Conservation (phyloP, 1,140 invertebrate species). For the Geopemphigus sp. region DNA sequence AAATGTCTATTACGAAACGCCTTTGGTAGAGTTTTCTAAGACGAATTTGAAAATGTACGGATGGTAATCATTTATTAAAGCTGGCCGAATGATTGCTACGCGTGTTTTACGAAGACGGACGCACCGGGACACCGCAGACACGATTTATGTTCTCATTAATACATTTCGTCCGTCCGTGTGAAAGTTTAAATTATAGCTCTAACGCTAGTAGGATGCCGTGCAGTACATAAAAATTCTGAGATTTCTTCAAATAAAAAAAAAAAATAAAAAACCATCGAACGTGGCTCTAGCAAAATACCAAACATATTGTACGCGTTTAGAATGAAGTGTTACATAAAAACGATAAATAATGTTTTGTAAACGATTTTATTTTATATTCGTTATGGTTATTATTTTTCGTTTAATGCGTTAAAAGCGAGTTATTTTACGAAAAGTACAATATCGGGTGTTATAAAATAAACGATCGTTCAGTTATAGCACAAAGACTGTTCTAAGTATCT, state of each 20-base stretch:
- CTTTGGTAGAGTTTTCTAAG: background rate
- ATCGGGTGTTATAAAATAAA: too few relatives aligned
- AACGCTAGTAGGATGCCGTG: background rate
- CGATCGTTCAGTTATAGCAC: too few relatives aligned
- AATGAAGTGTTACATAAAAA: background rate
- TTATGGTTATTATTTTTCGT: too few relatives aligned
- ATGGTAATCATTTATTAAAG: slow-evolving; percentile 5
- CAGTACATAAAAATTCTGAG: background rate
- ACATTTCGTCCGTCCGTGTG: background rate
- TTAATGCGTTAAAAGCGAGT: too few relatives aligned
- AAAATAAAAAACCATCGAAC: background rate
- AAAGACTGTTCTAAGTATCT: too few relatives aligned
- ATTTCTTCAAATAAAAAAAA: slow-evolving; percentile 4
- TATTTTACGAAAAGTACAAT: too few relatives aligned
- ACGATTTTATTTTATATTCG: too few relatives aligned
- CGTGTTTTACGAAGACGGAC: slow-evolving; percentile 3
- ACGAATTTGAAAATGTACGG: background rate
- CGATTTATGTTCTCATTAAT: slow-evolving; percentile 42
- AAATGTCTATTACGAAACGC: background rate
- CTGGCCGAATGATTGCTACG: slow-evolving; percentile 19
- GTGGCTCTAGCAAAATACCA: background rate
- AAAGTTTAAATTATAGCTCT: slow-evolving; percentile 17
- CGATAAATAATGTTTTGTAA: too few relatives aligned
- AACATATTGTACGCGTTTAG: background rate
- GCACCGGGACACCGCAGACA: background rate